These are phyloP conservation scores for Neocrepidodera transversa DNA, from an alignment of 2,888 invertebrate genomes.

Conservation along the genomic window DNA sequence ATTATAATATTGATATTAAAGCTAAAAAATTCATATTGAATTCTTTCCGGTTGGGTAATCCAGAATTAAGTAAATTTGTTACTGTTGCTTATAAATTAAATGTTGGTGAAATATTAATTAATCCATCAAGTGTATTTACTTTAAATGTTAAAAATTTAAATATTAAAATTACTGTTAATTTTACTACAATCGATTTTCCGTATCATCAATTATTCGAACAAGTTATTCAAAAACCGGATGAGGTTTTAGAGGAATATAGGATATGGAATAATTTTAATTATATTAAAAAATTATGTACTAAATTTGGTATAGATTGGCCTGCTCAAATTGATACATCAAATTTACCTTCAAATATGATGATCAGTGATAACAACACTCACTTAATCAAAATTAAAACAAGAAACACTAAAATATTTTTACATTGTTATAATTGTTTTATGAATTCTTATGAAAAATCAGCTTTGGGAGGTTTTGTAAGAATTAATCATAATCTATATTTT, in stretches of 20 bases:
- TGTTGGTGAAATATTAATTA: background rate
- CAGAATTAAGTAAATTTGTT: background rate
- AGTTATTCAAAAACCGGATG: background rate
- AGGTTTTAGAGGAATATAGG: background rate
- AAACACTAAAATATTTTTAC: background rate
- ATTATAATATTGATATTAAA: background rate
- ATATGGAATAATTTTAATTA: background rate
- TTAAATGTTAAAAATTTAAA: background rate
- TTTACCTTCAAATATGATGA: background rate
- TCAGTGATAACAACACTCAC: background rate
- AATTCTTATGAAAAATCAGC: background rate
- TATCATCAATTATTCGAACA: too few relatives aligned
- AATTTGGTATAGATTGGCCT: background rate
- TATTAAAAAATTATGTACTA: background rate
- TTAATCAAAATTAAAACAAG: background rate
- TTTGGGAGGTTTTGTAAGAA: background rate
- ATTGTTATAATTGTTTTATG: background rate
- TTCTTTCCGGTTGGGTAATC: background rate
- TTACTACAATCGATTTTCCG: background rate
- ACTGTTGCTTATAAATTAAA: background rate
- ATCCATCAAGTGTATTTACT: background rate
- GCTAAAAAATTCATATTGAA: too few relatives aligned
- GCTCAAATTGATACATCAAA: background rate
- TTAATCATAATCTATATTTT: background rate
- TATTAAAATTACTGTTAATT: too few relatives aligned